Conservation (phyloP, 2,797 vertebrate genomes). For the Pseudopleuronectes americanus region DNA sequence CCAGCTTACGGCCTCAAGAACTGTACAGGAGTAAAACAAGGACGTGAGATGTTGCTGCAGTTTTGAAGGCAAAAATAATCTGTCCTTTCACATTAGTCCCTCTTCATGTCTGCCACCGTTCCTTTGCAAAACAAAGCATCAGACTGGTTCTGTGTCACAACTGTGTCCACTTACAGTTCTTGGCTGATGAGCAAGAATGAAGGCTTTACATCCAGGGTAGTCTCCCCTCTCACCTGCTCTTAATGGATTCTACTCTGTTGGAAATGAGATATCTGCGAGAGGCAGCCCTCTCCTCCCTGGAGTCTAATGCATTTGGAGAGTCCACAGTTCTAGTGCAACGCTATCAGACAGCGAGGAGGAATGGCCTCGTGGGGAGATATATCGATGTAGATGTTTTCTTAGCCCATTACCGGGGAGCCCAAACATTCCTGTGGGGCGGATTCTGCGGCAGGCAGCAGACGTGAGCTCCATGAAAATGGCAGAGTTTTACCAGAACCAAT, state of each 20-base stretch:
- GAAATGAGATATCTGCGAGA: constrained; percentile 72
- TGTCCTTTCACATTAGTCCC: too few relatives aligned
- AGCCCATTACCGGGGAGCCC: constrained; percentile 64
- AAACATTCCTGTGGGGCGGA: constrained; percentile 65
- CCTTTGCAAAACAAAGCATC: constrained; percentile 15
- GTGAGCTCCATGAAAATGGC: constrained; percentile 68
- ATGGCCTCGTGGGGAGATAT: constrained; percentile 68
- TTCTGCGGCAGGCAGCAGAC: constrained; percentile 49
- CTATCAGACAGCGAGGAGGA: constrained; percentile 49
- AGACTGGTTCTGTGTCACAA: neutral
- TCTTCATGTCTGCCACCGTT: neutral
- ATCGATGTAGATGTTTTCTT: constrained; percentile 73
- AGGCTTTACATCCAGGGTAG: constrained; percentile 1
- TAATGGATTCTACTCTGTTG: constrained; percentile 67
- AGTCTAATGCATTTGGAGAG: constrained; percentile 70
- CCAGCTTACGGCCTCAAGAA: too few relatives aligned
- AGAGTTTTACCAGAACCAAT: constrained; percentile 46
- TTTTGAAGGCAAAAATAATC: too few relatives aligned
- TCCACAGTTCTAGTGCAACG: constrained; percentile 49
- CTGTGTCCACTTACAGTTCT: constrained; percentile 10
- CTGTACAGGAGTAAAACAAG: too few relatives aligned
- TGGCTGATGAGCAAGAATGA: constrained; percentile 22
- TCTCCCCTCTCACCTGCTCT: constrained; percentile 42
- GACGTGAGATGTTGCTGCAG: too few relatives aligned
- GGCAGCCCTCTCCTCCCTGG: constrained; percentile 56